Conservation (phyloP, 2,888 invertebrate genomes). For the Pycnomerus fuliginosus region DNA sequence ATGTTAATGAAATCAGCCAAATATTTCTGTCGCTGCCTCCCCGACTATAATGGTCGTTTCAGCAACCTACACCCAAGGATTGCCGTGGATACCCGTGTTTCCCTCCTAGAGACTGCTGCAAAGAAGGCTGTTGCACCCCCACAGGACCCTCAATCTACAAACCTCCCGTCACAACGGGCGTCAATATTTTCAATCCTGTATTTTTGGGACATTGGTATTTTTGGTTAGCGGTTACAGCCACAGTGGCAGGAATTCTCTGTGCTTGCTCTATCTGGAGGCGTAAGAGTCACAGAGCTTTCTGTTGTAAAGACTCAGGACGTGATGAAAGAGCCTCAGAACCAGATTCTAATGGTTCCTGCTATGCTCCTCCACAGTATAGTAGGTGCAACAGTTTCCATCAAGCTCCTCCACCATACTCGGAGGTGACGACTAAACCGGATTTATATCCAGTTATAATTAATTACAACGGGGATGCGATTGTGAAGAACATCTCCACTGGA, state of each 20-base stretch:
- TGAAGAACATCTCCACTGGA: conserved; percentile 64
- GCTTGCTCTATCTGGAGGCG: conserved; percentile 67
- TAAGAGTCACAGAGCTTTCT: conserved; percentile 48
- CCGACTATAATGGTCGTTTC: too few relatives aligned
- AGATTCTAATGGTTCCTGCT: conserved; percentile 76
- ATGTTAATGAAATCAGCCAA: too few relatives aligned
- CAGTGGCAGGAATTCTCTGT: conserved; percentile 68
- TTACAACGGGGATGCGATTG: conserved; percentile 68
- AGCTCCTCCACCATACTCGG: conserved; percentile 81
- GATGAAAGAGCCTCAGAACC: conserved; percentile 68
- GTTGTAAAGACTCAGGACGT: conserved; percentile 46
- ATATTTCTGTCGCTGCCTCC: too few relatives aligned
- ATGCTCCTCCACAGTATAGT: conserved; percentile 81
- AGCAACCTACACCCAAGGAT: conserved; percentile 59
- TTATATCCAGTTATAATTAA: conserved; percentile 82
- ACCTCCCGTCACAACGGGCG: conserved; percentile 54
- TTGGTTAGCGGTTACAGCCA: conserved; percentile 64
- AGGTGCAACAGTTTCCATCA: conserved; percentile 82
- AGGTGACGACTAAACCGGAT: conserved; percentile 85
- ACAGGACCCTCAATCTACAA: conserved; percentile 45
- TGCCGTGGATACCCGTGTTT: conserved; percentile 67
- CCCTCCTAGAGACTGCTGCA: conserved; percentile 74
- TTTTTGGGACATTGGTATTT: conserved; percentile 68
- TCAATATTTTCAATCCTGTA: conserved; percentile 63
- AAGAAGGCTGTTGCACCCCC: conserved; percentile 59